phyloP scores from a whole-genome alignment of 2,888 invertebrate species.

The Idaea straminata region DNA sequence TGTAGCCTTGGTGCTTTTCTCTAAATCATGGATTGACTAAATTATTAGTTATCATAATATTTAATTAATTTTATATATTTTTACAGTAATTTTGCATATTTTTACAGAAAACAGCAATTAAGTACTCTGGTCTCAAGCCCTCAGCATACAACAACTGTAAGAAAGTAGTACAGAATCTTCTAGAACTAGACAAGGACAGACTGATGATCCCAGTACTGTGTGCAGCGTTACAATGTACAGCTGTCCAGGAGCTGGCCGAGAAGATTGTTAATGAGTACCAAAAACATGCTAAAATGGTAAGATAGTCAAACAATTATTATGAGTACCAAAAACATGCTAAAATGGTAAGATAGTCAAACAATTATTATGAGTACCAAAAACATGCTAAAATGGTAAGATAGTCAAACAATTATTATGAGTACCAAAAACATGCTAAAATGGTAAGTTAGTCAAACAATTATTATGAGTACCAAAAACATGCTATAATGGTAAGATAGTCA shows the following conservation, averaged over 20 bases:
- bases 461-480: no score
- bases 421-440: no score
- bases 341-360: no score
- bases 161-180: constrained; percentile 80
- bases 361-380: no score
- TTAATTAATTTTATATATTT: neutral
- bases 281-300: constrained; percentile 62
- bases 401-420: no score
- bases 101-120: constrained; percentile 78
- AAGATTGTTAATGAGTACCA: constrained; percentile 77
- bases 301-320: neutral
- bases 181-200: constrained; percentile 76
- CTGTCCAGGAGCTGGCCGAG: constrained; percentile 70
- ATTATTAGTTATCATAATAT: neutral
- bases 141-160: constrained; percentile 76
- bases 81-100: neutral
- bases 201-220: constrained; percentile 80
- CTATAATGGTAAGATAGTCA: no score
- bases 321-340: neutral
- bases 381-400: no score
- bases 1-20: neutral
- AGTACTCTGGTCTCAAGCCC: constrained; percentile 79
- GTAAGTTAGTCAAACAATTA: no score
- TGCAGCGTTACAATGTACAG: constrained; percentile 75
- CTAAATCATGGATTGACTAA: neutral